Evolutionary conservation across 2,797 vertebrate genomes (phyloP).

Genomic region (Phaenicophaeus curvirostris): DNA sequence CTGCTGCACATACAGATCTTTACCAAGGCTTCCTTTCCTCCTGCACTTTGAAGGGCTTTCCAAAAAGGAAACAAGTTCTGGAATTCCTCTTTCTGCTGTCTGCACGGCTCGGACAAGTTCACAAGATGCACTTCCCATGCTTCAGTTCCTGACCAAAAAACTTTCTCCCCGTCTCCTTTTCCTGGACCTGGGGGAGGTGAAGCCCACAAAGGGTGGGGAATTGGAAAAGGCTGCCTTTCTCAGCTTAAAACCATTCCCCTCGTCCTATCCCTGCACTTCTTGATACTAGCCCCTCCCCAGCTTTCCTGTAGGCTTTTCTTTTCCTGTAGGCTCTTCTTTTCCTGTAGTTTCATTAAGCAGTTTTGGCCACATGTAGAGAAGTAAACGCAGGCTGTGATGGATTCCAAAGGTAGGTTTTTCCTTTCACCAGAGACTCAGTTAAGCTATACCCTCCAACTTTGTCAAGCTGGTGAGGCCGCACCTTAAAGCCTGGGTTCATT

Average conservation of each 20-base stretch:
- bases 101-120: not conserved
- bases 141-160: not conserved
- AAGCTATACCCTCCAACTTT: accelerated
- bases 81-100: not conserved
- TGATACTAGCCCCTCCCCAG: no score
- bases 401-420: not conserved
- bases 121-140: not conserved
- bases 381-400: not conserved
- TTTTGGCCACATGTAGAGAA: not conserved
- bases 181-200: not conserved
- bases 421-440: not conserved
- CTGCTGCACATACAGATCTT: not conserved
- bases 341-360: not conserved
- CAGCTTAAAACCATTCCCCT: no score
- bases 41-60: not conserved
- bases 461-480: not conserved
- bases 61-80: not conserved
- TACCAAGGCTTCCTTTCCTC: not conserved
- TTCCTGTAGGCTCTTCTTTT: not conserved
- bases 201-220: not conserved
- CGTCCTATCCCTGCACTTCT: no score
- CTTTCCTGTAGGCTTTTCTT: no score
- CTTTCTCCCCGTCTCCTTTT: not conserved
- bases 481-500: no score
- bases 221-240: not conserved